Conservation (phyloP, 2,888 invertebrate species). For the Carpatolechia fugitivella region DNA sequence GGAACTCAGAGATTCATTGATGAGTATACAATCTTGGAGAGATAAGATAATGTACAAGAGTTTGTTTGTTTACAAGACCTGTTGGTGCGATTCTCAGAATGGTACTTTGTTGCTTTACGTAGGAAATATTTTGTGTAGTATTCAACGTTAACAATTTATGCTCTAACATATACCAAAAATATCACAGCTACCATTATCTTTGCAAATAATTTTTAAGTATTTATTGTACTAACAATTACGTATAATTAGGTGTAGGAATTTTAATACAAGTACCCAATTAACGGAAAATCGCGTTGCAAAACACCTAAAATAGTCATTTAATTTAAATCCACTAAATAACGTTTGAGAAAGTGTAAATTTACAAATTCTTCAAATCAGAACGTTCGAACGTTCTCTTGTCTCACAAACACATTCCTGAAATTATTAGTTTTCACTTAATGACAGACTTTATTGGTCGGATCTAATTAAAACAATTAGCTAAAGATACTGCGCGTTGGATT, state of each 20-base stretch:
- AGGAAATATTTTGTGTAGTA: too few species aligned
- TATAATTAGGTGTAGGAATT: too few species aligned
- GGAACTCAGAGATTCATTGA: constrained; percentile 9
- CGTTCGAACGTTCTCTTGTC: neutral
- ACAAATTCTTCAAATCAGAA: neutral
- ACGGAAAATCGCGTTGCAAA: too few species aligned
- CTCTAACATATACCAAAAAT: too few species aligned
- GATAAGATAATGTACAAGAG: constrained; percentile 6
- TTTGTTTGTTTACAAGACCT: constrained; percentile 5
- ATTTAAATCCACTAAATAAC: too few species aligned
- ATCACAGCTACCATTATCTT: too few species aligned
- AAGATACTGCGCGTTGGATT: neutral
- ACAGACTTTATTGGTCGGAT: neutral
- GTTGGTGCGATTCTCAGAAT: neutral
- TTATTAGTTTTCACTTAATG: constrained; percentile 6
- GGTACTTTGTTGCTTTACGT: too few species aligned
- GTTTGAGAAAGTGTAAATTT: neutral
- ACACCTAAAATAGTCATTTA: too few species aligned
- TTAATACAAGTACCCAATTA: too few species aligned
- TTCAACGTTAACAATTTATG: too few species aligned
- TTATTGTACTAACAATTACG: neutral
- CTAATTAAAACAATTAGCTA: neutral
- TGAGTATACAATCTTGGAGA: neutral
- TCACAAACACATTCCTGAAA: neutral
- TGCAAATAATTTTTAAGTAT: neutral